Percentiles rank a stretch among this genome's conserved stretches.
Evolutionary conservation across 2,888 invertebrate species (phyloP).

Genomic region (Drosophila borealis): DNA sequence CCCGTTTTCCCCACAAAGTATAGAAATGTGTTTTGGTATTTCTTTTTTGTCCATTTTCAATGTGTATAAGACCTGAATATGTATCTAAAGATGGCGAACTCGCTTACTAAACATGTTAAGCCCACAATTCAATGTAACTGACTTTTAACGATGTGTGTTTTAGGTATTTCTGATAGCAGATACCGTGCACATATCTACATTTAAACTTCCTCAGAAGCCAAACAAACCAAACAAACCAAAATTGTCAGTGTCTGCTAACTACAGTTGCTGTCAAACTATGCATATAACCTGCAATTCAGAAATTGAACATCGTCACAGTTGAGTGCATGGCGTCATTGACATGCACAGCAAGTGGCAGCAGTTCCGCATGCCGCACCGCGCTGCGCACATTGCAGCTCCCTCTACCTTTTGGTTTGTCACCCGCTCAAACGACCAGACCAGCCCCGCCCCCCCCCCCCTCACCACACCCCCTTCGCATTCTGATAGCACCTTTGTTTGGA

Average conservation of each 20-base stretch:
- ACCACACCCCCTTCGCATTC: not conserved
- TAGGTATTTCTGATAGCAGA: too few species aligned
- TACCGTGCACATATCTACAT: too few species aligned
- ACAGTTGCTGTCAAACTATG: slow-evolving; percentile 8
- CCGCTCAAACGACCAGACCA: slow-evolving; percentile 1
- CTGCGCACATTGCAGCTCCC: not conserved
- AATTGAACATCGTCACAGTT: slow-evolving; percentile 32
- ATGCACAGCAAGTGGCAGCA: slow-evolving; percentile 60
- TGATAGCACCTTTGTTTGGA: slow-evolving; percentile 42
- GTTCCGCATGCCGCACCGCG: slow-evolving; percentile 29
- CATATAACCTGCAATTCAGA: slow-evolving; percentile 6
- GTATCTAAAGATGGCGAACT: too few species aligned
- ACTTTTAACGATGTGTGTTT: too few species aligned
- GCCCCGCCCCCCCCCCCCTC: not conserved
- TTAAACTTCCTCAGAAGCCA: too few species aligned
- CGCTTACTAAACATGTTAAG: too few species aligned
- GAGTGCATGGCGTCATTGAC: slow-evolving; percentile 50
- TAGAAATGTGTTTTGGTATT: too few species aligned
- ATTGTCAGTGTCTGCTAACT: not conserved
- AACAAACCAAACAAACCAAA: too few species aligned
- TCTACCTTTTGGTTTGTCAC: slow-evolving; percentile 2
- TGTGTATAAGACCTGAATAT: too few species aligned
- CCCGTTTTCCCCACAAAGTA: too few species aligned
- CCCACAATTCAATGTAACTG: too few species aligned
- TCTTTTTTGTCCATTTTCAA: too few species aligned